Evolutionary conservation across 1,140 invertebrate genomes (phyloP).

Genomic region (Ostrea denselamellosa): DNA sequence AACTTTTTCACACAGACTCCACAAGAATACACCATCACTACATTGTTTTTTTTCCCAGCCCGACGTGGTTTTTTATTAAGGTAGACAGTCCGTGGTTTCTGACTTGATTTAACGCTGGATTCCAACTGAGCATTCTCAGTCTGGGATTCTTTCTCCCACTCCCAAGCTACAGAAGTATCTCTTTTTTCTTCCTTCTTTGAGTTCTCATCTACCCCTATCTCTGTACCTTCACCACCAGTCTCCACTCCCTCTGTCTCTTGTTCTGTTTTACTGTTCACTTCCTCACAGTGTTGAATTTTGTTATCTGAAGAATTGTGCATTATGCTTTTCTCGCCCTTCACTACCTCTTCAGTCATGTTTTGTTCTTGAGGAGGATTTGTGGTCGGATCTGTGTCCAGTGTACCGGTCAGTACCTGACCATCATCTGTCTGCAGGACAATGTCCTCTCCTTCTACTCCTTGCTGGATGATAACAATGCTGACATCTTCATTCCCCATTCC

Average conservation of each 20-base stretch:
- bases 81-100: slow-evolving; percentile 30
- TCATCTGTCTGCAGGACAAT: slow-evolving; percentile 20
- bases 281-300: background rate
- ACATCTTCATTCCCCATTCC: slow-evolving; percentile 13
- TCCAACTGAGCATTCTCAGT: background rate
- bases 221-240: too few species aligned
- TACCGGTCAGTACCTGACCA: background rate
- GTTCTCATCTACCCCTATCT: background rate
- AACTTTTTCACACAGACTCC: slow-evolving; percentile 26
- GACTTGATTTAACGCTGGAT: background rate
- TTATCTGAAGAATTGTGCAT: background rate
- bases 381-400: too few species aligned
- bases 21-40: background rate
- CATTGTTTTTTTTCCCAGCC: slow-evolving; percentile 8
- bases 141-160: background rate
- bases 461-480: slow-evolving; percentile 4
- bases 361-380: background rate
- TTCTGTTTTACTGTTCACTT: background rate
- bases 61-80: slow-evolving; percentile 21
- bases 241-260: background rate
- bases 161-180: background rate
- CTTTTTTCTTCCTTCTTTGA: background rate
- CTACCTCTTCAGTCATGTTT: background rate
- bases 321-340: background rate
- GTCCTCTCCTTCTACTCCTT: background rate